Conservation (phyloP, 2,113 vertebrate genomes). For the Hemicordylus capensis region DNA sequence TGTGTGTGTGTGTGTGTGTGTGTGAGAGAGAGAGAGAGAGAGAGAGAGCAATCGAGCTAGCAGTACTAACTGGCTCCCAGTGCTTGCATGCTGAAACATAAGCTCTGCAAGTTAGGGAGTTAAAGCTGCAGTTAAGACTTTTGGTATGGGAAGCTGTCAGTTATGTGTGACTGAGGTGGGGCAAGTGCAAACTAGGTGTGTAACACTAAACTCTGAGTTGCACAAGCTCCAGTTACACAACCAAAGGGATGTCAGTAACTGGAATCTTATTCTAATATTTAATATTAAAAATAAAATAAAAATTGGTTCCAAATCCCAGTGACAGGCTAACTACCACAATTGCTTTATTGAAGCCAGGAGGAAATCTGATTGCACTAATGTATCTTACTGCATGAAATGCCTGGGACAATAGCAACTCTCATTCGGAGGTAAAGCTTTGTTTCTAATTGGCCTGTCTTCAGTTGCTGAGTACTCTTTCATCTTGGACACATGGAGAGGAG, state of each 20-base stretch:
- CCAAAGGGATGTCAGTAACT: background rate
- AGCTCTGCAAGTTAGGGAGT: background rate
- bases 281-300: conserved; percentile 13
- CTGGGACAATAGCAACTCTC: background rate
- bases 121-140: background rate
- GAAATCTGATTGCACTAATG: background rate
- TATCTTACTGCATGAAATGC: background rate
- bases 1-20: no score
- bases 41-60: no score
- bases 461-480: background rate
- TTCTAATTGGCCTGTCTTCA: background rate
- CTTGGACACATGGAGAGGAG: background rate
- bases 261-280: background rate
- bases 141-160: background rate
- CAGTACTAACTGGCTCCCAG: background rate
- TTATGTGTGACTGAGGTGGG: background rate
- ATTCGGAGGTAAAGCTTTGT: background rate
- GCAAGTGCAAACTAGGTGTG: background rate
- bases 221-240: background rate
- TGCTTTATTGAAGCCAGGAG: background rate
- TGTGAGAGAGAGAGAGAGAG: no score
- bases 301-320: background rate
- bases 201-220: background rate
- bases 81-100: background rate
- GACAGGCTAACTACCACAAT: background rate